These are phyloP conservation scores for Crocallis elinguaria DNA, from an alignment of 2,888 invertebrate genomes.

Conservation along the genomic window DNA sequence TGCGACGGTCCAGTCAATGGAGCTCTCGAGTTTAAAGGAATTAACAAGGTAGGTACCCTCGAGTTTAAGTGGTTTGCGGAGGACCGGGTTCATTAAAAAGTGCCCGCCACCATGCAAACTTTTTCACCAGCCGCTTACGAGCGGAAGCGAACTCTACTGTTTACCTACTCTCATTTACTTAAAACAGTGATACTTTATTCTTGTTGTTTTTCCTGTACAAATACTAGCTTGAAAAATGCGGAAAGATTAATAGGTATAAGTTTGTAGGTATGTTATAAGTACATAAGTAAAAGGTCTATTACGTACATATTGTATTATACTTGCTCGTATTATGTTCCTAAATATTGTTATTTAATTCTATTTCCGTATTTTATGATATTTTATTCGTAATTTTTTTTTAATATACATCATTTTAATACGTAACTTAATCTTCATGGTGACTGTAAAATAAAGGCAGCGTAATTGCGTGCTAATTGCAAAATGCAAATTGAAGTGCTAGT, in stretches of 20 bases:
- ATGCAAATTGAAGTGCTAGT: conserved; percentile 23
- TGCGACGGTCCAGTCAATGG: conserved; percentile 34
- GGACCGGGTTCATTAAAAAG: conserved; percentile 35
- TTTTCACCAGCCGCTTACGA: conserved; percentile 9
- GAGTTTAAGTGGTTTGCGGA: conserved; percentile 40
- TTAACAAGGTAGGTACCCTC: conserved; percentile 51
- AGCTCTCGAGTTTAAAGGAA: conserved; percentile 50
- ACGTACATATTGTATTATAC: too few species aligned
- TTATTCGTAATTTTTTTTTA: conserved; percentile 1
- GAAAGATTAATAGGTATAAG: too few species aligned
- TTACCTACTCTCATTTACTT: conserved; percentile 2
- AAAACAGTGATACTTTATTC: neutral
- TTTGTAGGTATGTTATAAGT: too few species aligned
- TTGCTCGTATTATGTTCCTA: neutral
- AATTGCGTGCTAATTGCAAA: conserved; percentile 22
- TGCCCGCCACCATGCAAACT: conserved; percentile 19
- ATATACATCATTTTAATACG: too few species aligned
- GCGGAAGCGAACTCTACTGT: neutral
- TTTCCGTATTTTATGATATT: too few species aligned
- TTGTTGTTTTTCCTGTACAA: neutral
- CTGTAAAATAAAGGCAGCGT: conserved; percentile 14
- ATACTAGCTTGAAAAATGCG: too few species aligned
- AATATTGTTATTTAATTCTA: too few species aligned
- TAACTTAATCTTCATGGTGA: conserved; percentile 17
- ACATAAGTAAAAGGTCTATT: too few species aligned